Evolutionary conservation across 2,797 vertebrate species (phyloP).

Genomic region (Sebastes minor): DNA sequence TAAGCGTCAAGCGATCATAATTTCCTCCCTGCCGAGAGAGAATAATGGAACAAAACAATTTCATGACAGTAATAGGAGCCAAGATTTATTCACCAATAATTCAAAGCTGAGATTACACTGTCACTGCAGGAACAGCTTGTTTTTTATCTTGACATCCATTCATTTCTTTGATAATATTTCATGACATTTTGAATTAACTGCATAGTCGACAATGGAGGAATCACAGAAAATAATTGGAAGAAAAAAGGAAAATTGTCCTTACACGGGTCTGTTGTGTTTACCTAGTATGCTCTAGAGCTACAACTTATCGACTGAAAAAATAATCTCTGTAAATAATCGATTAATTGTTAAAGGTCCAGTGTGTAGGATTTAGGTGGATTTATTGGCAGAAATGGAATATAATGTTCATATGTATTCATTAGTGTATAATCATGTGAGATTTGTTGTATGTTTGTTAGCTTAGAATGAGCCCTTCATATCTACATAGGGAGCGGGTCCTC

Average conservation of each 20-base stretch:
- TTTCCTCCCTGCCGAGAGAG: background rate
- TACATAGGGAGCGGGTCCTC: too few species aligned
- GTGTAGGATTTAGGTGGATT: too few species aligned
- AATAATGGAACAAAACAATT: background rate
- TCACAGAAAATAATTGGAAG: background rate
- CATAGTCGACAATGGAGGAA: too few species aligned
- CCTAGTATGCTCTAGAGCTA: background rate
- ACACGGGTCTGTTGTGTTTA: background rate
- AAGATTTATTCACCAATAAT: background rate
- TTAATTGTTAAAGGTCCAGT: too few species aligned
- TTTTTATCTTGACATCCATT: background rate
- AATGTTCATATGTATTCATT: too few species aligned
- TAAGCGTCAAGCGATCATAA: background rate
- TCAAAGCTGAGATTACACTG: background rate
- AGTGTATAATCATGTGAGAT: too few species aligned
- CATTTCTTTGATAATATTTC: background rate
- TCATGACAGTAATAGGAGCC: background rate
- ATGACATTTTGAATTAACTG: background rate
- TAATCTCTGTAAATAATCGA: too few species aligned
- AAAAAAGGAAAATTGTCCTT: background rate
- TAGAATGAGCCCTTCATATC: too few species aligned
- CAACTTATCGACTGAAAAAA: too few species aligned
- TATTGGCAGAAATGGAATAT: too few species aligned
- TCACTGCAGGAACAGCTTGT: background rate
- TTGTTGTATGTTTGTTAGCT: too few species aligned